A percentile compares a stretch with the other conserved stretches of the same genome.
These are phyloP conservation scores for Drosophila borealis DNA, from an alignment of 2,888 invertebrate species.

Conservation along the genomic window DNA sequence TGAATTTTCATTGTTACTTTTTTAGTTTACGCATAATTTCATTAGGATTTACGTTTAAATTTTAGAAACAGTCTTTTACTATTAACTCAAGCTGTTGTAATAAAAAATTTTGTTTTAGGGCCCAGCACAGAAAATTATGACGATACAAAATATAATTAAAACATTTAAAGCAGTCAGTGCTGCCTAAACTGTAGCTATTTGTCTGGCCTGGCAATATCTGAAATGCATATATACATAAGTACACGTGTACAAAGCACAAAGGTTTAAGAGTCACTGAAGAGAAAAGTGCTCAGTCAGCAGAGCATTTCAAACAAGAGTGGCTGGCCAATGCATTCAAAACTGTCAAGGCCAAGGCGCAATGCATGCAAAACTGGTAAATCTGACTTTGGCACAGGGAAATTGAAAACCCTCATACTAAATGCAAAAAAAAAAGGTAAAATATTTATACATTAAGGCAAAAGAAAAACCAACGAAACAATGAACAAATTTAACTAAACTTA, in stretches of 20 bases:
- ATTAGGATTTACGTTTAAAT: constrained; percentile 57
- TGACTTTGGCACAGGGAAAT: constrained; percentile 50
- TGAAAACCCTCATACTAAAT: constrained; percentile 26
- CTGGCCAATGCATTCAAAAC: constrained; percentile 20
- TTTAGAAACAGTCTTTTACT: constrained; percentile 80
- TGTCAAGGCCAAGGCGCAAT: constrained; percentile 39
- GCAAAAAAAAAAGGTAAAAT: constrained; percentile 18
- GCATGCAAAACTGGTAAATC: constrained; percentile 53
- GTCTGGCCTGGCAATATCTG: constrained; percentile 74
- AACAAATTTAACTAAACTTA: constrained; percentile 70
- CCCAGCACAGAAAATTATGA: constrained; percentile 8
- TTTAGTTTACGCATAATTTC: constrained; percentile 34
- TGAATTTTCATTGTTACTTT: constrained; percentile 15
- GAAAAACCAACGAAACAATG: constrained; percentile 66
- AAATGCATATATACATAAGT: constrained; percentile 51
- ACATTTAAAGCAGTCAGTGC: constrained; percentile 36
- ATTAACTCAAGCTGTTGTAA: constrained; percentile 73
- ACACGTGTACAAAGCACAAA: constrained; percentile 34
- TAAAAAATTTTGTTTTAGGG: constrained; percentile 24
- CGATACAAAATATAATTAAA: constrained; percentile 10
- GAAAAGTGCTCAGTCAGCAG: constrained; percentile 20
- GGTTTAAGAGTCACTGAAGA: constrained; percentile 23
- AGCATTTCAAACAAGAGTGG: constrained; percentile 24
- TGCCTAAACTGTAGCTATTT: constrained; percentile 60
- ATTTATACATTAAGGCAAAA: neutral